Evolutionary conservation across 2,797 vertebrate genomes (phyloP), one percentile per base, ranked within the genome.

Genomic region (Coracias cyanogaster): DNA sequence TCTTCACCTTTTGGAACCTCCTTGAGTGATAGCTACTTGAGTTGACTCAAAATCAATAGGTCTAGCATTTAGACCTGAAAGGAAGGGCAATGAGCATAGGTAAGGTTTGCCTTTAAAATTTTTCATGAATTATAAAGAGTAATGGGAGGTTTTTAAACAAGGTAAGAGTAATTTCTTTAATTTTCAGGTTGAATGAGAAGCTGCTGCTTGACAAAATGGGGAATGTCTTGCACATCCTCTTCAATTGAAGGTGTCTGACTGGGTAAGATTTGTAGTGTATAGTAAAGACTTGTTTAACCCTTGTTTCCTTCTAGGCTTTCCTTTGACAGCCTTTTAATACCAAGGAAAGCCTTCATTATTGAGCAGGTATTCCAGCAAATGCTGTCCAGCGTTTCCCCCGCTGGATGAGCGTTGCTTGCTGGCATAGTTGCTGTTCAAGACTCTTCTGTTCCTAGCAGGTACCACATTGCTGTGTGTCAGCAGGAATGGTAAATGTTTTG

Each of bases 141-240:
- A 98, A 82, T 55, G 79, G 95, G 91, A 94, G 96, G 83, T 97
- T 97, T 98, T 98, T 97, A 97, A 98, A 97, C 97, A 97, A 98
- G 99, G 98, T 99, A 99, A 99, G 99, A 99, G 99, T 99, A 99
- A 99, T 98, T 97, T 99, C 98, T 99, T 99, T 99, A 98, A 99
- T 99, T 99, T 99, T 98, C 99, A 99, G 99, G 99, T 99, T 98
- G 98, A 99, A 98, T 99, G 99, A 98, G 99, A 99, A 98, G 98
- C 97, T 98, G 98, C 98, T 98, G 97, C 98, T 97, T 98, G 98
- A 97, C 98, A 98, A 99, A 98, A 98, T 97, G 98, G 98, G 98
- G 98, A 99, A 98, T 99, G 98, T 99, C 99, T 99, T 98, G 99
- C 98, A 98, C 98, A 98, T 99, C 98, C 98, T 98, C 98, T 98